Evolutionary conservation across 2,797 vertebrate species (phyloP), one percentile per base, ranked within the genome.

Genomic region (Clamator glandarius): DNA sequence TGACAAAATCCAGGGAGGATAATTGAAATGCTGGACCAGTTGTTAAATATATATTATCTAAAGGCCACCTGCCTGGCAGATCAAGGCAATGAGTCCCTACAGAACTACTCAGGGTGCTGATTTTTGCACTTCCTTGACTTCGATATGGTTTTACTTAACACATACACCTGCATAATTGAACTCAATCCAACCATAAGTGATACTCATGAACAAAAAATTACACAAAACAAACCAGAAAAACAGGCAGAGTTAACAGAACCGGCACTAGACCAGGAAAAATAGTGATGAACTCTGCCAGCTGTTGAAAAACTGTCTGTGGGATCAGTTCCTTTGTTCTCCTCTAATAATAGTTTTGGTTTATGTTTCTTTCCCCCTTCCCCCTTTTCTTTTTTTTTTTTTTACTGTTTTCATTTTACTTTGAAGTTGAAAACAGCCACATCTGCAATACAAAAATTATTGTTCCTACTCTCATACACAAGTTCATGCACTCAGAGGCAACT

Each of bases 291-390:
- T 87, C 95, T 95, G 88, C 95, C 95, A 97, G 89, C 95, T 96
- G 93, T 54, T 91, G 92, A 93, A 96, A 95, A 96, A 96, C 64
- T 84, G 78, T 91, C 91, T 93, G 81, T 94, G 80, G 83, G 77
- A 95, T 88, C 72, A 84, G 92, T 95, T 95, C 93, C 93, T 97
- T 96, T 96, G 94, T 96, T 97, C 95, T 96, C 96, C 87, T 94
- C 75, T 96, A 79, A 96, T 95, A 96, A 96, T 96, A 96, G 91
- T 82, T 92, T 94, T 89, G 51, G 92, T 92, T 94, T 96, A 91
- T 93, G 90, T 93, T 96, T 91, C 89, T 92, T 92, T 94, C 89
- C 79, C 12, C 17, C 14, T 24, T 48, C n/a, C 9, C 1, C 6
- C 44, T 14, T 11, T 59, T 84, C 64, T 87, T 73, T 92, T 94